Base-by-base conservation (phyloP, 2,888 invertebrate species). In the Megastigmus dorsalis region DNA sequence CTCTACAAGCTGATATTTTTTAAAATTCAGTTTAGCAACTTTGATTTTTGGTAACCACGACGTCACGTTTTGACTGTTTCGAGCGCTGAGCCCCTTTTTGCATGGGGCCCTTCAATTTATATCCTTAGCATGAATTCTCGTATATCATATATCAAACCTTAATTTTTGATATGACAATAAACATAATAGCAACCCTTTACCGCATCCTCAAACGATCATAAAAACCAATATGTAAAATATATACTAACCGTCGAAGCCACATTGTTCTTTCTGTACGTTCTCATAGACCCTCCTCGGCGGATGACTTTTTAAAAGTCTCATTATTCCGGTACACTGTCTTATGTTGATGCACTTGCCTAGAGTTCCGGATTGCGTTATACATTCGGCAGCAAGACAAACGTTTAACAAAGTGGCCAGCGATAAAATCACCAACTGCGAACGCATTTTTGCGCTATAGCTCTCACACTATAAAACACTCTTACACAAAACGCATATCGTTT, bases 221-320 rank as follows among this genome's bases (percentile, higher is more conserved):
- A 38, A 26, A 23, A 26, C 13, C 2, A 28, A 10, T 28, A n/a
- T n/a, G n/a, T n/a, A 36, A 20, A 6, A 36, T 38, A 28, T 26
- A 50, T 15, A 43, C 6, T 66, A 78, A 2, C 88, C 89, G 0
- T 89, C 87, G 76, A 84, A 89, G 7, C 90, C 90, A 75, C 91
- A 91, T 13, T 88, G 84, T 0, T 89, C 88, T 5, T 83, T 81
- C 50, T 84, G 77, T 1, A 90, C 80, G 43, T 85, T 84, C 0
- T 83, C 78, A 0, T 84, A 76, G 9, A 80, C 73, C 0, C 78
- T 78, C 1, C 82, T 28, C 38, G 83, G 63, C 0, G 87, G 85
- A 26, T 81, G 80, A n/a, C 82, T 81, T 41, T 77, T 79, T 2
- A 90, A 78, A 28, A 89, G 75, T 0, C 80, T 76, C 33, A 88